Evolutionary conservation across 53 echinoderm and acorn worm species (phyloP), one percentile per base, ranked within the genome.

Genomic region (Hippasteria phrygiana): DNA sequence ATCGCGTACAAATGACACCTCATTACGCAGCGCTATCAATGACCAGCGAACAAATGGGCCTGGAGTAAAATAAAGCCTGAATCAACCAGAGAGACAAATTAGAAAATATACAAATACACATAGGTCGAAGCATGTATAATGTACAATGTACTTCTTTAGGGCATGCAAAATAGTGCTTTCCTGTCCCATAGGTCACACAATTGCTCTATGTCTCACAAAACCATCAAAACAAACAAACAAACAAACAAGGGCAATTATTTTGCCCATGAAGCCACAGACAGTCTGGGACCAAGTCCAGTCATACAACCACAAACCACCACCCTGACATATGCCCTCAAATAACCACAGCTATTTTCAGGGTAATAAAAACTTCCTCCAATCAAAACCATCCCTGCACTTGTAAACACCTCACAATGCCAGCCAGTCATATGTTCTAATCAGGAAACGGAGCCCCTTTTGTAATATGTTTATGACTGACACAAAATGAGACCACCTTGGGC

Each of bases 361-460:
- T 22, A 59, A 22, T 26, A 72, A 78, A 20, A 37, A 78, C 38
- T 78, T 78, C 78, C 78, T 55, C 78, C 39, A 41, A 56, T 37
- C 75, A 47, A 75, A 46, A 75, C 31, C 48, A 37, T 33, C 32
- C 3, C 37, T n/a, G n/a, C 36, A 76, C 76, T 31, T 51, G 76
- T 76, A 48, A 76, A 76, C 76, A 76, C 22, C 16, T 43, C 76
- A 48, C 29, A 69, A 69, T 37, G 32, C 27, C 64, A 63, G 32
- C 27, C 33, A 69, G 70, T 69, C 48, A 43, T 33, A 43, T 48
- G 48, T 76, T 54, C 24, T 7, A 33, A 74, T 43, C 46, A 75
- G 35, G 51, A 31, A 48, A 53, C 12, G 50, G 17, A 24, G 59
- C 26, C 59, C n/a, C 59, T 20, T 12, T 0, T 18, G 20, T 45